A percentile compares a stretch with the other conserved stretches of the same genome.
Evolutionary conservation across 2,888 invertebrate species (phyloP).

Genomic region (Pinctada fucata): DNA sequence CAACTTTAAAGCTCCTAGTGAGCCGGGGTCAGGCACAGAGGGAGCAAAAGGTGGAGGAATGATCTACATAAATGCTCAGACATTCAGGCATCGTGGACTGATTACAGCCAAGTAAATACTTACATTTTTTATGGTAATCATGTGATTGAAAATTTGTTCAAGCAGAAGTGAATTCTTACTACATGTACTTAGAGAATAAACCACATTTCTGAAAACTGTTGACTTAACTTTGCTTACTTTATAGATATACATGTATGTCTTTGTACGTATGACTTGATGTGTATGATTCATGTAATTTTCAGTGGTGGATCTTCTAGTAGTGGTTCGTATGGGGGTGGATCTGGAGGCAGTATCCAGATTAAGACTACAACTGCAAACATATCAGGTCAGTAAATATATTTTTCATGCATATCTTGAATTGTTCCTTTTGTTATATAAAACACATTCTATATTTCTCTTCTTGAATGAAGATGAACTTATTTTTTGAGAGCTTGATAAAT

Average conservation of each 20-base stretch:
- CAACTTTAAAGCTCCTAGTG: slow-evolving; percentile 47
- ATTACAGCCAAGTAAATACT: slow-evolving; percentile 58
- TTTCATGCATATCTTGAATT: too few species aligned
- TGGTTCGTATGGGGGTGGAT: slow-evolving; percentile 49
- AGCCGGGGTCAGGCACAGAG: slow-evolving; percentile 52
- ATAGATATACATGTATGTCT: too few species aligned
- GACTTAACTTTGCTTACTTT: too few species aligned
- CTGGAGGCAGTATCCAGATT: slow-evolving; percentile 62
- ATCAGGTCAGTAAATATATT: slow-evolving; percentile 5
- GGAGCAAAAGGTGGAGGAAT: slow-evolving; percentile 55
- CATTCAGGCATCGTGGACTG: slow-evolving; percentile 47
- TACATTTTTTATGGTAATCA: not conserved
- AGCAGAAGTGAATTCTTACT: too few species aligned
- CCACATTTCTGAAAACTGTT: too few species aligned
- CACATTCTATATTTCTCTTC: too few species aligned
- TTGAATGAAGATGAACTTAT: too few species aligned
- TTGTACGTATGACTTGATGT: too few species aligned
- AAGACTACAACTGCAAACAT: slow-evolving; percentile 5
- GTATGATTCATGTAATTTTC: not conserved
- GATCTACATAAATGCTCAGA: slow-evolving; percentile 46
- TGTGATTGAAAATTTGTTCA: too few species aligned
- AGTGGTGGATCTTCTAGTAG: slow-evolving; percentile 47
- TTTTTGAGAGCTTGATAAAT: too few species aligned
- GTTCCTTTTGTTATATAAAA: too few species aligned
- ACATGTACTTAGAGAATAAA: too few species aligned